These are phyloP conservation scores for Cantharis rustica DNA, from an alignment of 2,888 invertebrate species.

Conservation along the genomic window DNA sequence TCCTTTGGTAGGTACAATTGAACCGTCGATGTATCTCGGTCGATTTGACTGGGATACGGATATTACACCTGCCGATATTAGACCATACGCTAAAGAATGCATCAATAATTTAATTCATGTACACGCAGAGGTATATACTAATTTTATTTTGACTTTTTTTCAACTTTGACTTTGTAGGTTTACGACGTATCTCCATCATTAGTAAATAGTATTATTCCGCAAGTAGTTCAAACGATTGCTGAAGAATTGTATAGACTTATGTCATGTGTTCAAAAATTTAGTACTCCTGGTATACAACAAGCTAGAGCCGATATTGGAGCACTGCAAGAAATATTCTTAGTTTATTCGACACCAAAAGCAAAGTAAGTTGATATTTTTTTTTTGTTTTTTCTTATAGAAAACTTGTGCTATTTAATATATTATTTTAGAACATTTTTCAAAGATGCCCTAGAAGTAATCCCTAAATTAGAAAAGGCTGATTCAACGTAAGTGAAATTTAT, in stretches of 20 bases:
- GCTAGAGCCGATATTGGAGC: constrained; percentile 78
- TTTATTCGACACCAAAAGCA: constrained; percentile 69
- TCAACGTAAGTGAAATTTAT: constrained; percentile 35
- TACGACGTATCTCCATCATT: constrained; percentile 79
- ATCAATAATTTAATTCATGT: constrained; percentile 80
- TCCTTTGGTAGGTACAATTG: constrained; percentile 93
- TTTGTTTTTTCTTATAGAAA: not conserved
- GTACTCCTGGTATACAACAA: constrained; percentile 73
- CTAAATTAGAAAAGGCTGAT: constrained; percentile 65
- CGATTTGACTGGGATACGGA: constrained; percentile 84
- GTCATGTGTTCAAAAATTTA: constrained; percentile 75
- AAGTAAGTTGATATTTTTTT: constrained; percentile 55
- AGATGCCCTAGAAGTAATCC: constrained; percentile 81
- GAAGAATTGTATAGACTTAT: constrained; percentile 90
- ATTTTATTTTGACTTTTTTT: not conserved
- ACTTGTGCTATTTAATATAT: constrained; percentile 28
- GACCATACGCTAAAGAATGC: constrained; percentile 89
- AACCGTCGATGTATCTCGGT: constrained; percentile 94
- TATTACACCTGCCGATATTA: constrained; percentile 74
- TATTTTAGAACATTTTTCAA: constrained; percentile 71
- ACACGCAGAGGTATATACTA: constrained; percentile 71
- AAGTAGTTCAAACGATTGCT: constrained; percentile 88
- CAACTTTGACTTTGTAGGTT: constrained; percentile 59
- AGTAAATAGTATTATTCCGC: constrained; percentile 71
- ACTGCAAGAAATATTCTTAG: constrained; percentile 67